Evolutionary conservation across 2,888 invertebrate genomes (phyloP), one percentile per base, ranked within the genome.

Genomic region (Coenonympha arcania): DNA sequence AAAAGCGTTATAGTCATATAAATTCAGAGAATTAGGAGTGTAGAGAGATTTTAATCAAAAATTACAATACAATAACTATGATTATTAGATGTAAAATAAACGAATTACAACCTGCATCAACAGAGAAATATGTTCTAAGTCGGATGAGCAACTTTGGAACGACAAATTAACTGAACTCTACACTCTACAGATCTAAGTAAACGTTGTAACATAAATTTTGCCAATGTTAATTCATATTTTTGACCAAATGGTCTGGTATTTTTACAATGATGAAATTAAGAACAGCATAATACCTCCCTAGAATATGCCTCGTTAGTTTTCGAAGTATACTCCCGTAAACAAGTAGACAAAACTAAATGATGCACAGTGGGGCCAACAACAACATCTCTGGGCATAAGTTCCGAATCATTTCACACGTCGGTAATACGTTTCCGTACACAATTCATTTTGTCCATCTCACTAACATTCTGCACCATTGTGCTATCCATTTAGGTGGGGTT

Each of bases 361-460:
- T 30, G 30, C 37, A 40, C 34, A 33, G 24, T 24, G 33, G 33
- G 34, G 44, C 31, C 2, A 39, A 15, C 39, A 39, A 39, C 44
- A 18, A 44, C 46, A 36, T 42, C 41, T 45, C 63, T 54, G 55
- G 63, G 63, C 68, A 66, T 66, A 67, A 71, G 78, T 78, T 79
- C 73, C 66, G 65, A 57, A 51, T 77, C 77, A 78, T 78, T 78
- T 74, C 63, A 68, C 71, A 62, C 69, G 64, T 66, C 64, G 58
- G 61, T 68, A 67, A 71, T 73, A 69, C 19, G 40, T 52, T 50
- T 52, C 52, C 55, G 50, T 52, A 50, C 52, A 50, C 50, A 52
- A 52, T 55, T 44, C 47, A 55, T 50, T 50, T 49, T 46, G 49
- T 52, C 46, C 46, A 40, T 50, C 36, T 47, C 28, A 19, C 49